phyloP scores from a whole-genome alignment of 35 echinoderm and acorn worm genomes.

The Apostichopus japonicus region DNA sequence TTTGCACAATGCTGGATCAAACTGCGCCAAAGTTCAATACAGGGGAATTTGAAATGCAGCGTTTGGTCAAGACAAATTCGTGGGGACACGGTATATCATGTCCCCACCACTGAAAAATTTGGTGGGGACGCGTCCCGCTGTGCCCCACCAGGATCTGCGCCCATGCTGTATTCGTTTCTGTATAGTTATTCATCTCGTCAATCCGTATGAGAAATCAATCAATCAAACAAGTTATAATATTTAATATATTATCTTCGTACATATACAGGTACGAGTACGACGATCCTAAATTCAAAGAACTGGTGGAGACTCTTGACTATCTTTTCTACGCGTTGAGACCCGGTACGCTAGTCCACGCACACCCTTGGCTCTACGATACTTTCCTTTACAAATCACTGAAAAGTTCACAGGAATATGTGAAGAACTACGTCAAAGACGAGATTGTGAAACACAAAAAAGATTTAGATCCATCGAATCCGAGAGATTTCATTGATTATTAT shows the following conservation, averaged over 20 bases:
- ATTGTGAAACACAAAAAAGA: neutral
- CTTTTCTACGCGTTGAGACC: neutral
- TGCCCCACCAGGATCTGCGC: too few species aligned
- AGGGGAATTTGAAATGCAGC: too few species aligned
- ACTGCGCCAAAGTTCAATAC: too few species aligned
- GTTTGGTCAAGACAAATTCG: too few species aligned
- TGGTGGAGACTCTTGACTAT: neutral
- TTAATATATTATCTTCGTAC: neutral
- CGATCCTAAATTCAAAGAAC: neutral
- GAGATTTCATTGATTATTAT: constrained; percentile 18
- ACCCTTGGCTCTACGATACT: neutral
- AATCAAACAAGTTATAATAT: neutral
- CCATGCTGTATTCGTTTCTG: too few species aligned
- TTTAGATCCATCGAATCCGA: neutral
- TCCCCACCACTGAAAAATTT: too few species aligned
- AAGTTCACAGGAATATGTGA: neutral
- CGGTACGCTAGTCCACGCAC: neutral
- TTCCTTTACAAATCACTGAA: neutral
- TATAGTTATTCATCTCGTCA: too few species aligned
- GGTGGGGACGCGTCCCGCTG: too few species aligned
- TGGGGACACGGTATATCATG: too few species aligned
- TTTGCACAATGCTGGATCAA: too few species aligned
- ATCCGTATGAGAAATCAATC: too few species aligned
- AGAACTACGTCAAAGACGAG: neutral
- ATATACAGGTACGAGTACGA: neutral